These are phyloP conservation scores for Drosophila albomicans DNA, from an alignment of 1,140 invertebrate species.

Conservation along the genomic window DNA sequence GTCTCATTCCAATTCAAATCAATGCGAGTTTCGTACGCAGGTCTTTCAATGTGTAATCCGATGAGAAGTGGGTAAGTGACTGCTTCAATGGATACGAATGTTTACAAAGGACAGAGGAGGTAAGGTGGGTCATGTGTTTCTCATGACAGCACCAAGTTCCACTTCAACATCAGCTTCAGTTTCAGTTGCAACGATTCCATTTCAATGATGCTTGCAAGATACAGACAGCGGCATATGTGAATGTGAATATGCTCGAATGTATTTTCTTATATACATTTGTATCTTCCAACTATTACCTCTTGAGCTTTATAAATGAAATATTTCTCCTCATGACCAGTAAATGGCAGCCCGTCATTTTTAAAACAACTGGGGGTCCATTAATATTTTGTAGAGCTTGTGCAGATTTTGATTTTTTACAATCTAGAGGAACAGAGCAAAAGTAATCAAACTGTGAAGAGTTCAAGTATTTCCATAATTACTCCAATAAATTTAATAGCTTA, in stretches of 20 bases:
- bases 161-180: not conserved
- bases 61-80: conserved; percentile 71
- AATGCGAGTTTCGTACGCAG: conserved; percentile 62
- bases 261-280: conserved; percentile 7
- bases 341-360: not conserved
- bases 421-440: no score
- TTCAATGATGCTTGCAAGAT: conserved; percentile 45
- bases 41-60: conserved; percentile 23
- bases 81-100: conserved; percentile 27
- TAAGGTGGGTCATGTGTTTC: conserved; percentile 15
- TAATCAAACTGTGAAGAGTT: no score
- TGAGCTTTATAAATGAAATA: conserved; percentile 68
- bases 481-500: no score
- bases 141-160: conserved; percentile 21
- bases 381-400: conserved; percentile 9
- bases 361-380: conserved; percentile 23
- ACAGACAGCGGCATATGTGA: conserved; percentile 15
- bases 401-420: not conserved
- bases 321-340: conserved; percentile 10
- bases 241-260: conserved; percentile 14
- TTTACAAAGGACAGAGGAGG: not conserved
- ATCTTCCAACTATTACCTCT: conserved; percentile 57
- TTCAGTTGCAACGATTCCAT: conserved; percentile 12
- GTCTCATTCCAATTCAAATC: conserved; percentile 61
- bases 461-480: no score